phyloP scores from a whole-genome alignment of 2,888 invertebrate genomes.

The Esperia sulphurella region DNA sequence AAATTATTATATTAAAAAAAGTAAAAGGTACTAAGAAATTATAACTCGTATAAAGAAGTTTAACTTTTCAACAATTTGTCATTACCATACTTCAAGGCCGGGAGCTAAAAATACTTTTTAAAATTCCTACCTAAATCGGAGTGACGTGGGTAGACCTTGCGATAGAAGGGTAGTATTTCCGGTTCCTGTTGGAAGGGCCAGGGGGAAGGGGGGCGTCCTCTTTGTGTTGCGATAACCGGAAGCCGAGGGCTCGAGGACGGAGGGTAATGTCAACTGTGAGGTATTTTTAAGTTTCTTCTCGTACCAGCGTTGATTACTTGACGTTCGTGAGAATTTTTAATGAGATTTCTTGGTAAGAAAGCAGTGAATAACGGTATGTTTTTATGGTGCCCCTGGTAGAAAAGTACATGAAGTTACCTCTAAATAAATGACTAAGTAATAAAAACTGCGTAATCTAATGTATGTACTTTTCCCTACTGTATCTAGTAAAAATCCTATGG shows the following conservation, averaged over 20 bases:
- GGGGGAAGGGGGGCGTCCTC: constrained; percentile 44
- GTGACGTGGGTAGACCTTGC: constrained; percentile 71
- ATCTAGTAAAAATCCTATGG: too few species aligned
- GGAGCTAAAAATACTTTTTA: constrained; percentile 53
- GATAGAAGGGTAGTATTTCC: constrained; percentile 79
- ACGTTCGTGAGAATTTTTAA: constrained; percentile 31
- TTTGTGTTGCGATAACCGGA: constrained; percentile 79
- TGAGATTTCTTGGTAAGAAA: constrained; percentile 8
- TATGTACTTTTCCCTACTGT: too few species aligned
- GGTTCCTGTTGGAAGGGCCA: constrained; percentile 49
- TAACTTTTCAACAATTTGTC: constrained; percentile 32
- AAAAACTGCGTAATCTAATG: too few species aligned
- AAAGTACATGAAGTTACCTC: too few species aligned
- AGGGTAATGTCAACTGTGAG: constrained; percentile 75
- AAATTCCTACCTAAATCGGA: constrained; percentile 46
- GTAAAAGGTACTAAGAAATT: constrained; percentile 10
- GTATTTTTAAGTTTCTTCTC: constrained; percentile 71
- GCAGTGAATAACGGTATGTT: too few species aligned
- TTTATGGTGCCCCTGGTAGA: too few species aligned
- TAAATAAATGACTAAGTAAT: neutral
- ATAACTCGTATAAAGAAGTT: constrained; percentile 12
- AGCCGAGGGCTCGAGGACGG: constrained; percentile 72
- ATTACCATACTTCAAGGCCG: constrained; percentile 42
- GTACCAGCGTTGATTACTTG: constrained; percentile 56
- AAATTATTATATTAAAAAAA: constrained; percentile 1